Evolutionary conservation across 2,797 vertebrate species (phyloP).

Genomic region (Cossypha dichroa): DNA sequence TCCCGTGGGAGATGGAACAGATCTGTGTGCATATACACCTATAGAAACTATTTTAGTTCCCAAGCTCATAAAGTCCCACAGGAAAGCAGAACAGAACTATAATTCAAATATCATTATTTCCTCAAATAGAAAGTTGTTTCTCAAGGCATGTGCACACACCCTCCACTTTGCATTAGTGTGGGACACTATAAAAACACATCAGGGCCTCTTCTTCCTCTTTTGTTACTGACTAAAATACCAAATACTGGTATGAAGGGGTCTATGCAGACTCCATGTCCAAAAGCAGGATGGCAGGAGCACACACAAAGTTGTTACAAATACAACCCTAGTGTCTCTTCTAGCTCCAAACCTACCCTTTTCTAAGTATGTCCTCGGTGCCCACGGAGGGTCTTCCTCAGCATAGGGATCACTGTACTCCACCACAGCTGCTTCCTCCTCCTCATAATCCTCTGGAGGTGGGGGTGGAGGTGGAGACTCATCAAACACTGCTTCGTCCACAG

Average conservation of each 20-base stretch:
- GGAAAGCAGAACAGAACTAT: background rate
- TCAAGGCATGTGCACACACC: background rate
- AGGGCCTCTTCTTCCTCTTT: background rate
- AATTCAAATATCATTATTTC: background rate
- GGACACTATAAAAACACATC: background rate
- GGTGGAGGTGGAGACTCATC: slow-evolving; percentile 91
- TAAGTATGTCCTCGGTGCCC: slow-evolving; percentile 92
- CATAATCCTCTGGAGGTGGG: slow-evolving; percentile 91
- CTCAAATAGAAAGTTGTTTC: background rate
- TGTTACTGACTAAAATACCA: background rate
- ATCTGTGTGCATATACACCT: background rate
- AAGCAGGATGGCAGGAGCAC: background rate
- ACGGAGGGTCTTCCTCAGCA: slow-evolving; percentile 96
- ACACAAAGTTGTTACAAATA: background rate
- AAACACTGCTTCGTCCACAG: slow-evolving; percentile 87
- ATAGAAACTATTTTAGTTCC: background rate
- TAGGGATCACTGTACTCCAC: slow-evolving; percentile 99
- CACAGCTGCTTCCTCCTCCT: slow-evolving; percentile 96
- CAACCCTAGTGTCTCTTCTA: background rate
- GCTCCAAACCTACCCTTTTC: slow-evolving; percentile 87
- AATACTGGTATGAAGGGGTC: background rate
- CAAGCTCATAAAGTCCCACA: background rate
- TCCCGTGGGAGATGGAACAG: background rate
- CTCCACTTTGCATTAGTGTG: background rate
- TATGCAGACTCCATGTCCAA: background rate